Percentiles rank a stretch among this genome's conserved stretches.
These are phyloP conservation scores for Hippasteria phrygiana DNA, from an alignment of 53 echinoderm and acorn worm species.

Conservation along the genomic window DNA sequence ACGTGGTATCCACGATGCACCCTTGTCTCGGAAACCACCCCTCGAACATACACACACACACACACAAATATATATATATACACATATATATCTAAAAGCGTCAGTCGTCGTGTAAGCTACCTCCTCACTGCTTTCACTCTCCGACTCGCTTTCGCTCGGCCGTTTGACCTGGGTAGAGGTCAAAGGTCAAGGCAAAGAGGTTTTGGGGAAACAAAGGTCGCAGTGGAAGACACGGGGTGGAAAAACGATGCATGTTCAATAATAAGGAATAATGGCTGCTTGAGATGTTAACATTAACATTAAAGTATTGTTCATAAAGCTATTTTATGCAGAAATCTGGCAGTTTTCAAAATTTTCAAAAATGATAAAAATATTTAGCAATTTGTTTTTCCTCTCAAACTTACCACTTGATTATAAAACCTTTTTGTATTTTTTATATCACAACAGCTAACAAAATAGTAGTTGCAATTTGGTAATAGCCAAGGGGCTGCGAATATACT, in stretches of 20 bases:
- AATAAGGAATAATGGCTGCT: background rate
- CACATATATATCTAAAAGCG: constrained; percentile 9
- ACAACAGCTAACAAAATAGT: no score
- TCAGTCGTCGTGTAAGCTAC: constrained; percentile 65
- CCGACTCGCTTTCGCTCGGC: constrained; percentile 92
- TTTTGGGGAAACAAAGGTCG: constrained; percentile 12
- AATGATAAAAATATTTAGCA: no score
- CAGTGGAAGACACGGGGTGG: constrained; percentile 44
- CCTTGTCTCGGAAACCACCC: constrained; percentile 4
- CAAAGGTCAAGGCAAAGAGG: constrained; percentile 58
- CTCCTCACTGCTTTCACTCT: constrained; percentile 94
- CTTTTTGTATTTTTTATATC: no score
- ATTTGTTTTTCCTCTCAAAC: no score
- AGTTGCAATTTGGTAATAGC: no score
- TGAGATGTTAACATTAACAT: constrained; percentile 15
- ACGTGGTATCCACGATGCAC: background rate
- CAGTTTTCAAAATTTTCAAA: no score
- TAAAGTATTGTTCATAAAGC: background rate
- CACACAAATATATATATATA: background rate
- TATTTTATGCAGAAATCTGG: no score
- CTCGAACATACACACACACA: constrained; percentile 1
- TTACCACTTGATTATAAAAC: no score
- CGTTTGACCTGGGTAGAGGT: constrained; percentile 86
- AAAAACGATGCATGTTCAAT: constrained; percentile 24
- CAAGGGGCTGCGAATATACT: background rate